These are phyloP conservation scores for Calonectris borealis DNA, from an alignment of 2,113 vertebrate species.

Conservation along the genomic window DNA sequence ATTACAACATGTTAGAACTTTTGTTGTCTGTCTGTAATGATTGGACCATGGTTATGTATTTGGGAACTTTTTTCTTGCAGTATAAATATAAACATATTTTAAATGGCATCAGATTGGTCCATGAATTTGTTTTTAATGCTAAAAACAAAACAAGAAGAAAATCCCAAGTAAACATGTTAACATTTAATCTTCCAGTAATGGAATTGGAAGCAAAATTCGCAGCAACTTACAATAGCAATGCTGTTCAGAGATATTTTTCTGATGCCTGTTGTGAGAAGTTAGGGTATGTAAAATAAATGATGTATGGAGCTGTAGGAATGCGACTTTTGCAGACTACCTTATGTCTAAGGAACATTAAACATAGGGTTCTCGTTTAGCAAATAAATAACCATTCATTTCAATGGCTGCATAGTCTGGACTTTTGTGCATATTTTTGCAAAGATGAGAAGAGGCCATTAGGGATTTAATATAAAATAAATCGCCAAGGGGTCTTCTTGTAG, in stretches of 20 bases:
- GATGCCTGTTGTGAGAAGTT: slow-evolving; percentile 96
- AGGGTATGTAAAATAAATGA: slow-evolving; percentile 99
- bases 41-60: background rate
- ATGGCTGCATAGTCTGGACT: slow-evolving; percentile 92
- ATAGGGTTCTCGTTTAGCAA: slow-evolving; percentile 99
- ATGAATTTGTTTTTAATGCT: slow-evolving; percentile 74
- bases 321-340: slow-evolving; percentile 96
- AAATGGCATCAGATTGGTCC: slow-evolving; percentile 55
- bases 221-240: slow-evolving; percentile 75
- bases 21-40: background rate
- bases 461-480: slow-evolving; percentile 99
- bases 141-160: slow-evolving; percentile 51
- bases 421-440: slow-evolving; percentile 98
- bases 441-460: slow-evolving; percentile 96
- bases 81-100: slow-evolving; percentile 42
- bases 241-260: slow-evolving; percentile 81
- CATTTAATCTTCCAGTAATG: slow-evolving; percentile 79
- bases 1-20: background rate
- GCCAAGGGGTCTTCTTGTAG: slow-evolving; percentile 96
- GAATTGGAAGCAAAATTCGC: slow-evolving; percentile 73
- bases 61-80: slow-evolving; percentile 23
- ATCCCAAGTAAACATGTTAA: slow-evolving; percentile 77
- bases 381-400: slow-evolving; percentile 99
- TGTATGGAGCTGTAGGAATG: slow-evolving; percentile 98
- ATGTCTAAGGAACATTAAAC: slow-evolving; percentile 99